A percentile compares a stretch with the other conserved stretches of the same genome.
Conservation (phyloP, 2,113 vertebrate species). For the Silurus meridionalis region DNA sequence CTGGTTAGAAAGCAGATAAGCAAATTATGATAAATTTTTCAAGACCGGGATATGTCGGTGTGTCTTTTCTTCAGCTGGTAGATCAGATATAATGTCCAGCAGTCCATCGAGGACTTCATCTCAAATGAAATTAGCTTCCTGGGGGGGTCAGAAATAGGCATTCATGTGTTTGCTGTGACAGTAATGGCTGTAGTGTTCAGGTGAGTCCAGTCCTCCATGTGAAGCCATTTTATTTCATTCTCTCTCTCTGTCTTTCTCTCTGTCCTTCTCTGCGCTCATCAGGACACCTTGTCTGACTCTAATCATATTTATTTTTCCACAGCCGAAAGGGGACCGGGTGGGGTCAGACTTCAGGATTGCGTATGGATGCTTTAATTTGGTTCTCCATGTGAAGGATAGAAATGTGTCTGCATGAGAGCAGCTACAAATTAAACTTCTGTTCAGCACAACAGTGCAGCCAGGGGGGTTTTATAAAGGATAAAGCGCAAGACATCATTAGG, state of each 20-base stretch:
- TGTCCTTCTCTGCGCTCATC: slow-evolving; percentile 51
- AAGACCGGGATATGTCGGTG: slow-evolving; percentile 24
- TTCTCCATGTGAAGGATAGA: slow-evolving; percentile 28
- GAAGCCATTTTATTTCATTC: slow-evolving; percentile 56
- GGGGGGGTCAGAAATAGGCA: slow-evolving; percentile 32
- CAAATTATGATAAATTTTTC: slow-evolving; percentile 14
- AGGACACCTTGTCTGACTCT: slow-evolving; percentile 33
- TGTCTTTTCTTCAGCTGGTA: slow-evolving; percentile 44
- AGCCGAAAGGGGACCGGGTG: slow-evolving; percentile 1
- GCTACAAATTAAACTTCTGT: slow-evolving; percentile 21
- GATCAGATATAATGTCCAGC: slow-evolving; percentile 50
- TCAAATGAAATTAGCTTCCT: slow-evolving; percentile 58
- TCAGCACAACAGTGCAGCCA: not conserved
- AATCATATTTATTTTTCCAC: slow-evolving; percentile 55
- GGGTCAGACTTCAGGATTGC: slow-evolving; percentile 26
- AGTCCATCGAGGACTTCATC: slow-evolving; percentile 57
- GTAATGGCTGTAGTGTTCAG: slow-evolving; percentile 44
- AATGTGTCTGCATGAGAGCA: slow-evolving; percentile 23
- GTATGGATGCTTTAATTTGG: slow-evolving; percentile 45
- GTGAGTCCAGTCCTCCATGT: slow-evolving; percentile 27
- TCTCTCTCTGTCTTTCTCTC: slow-evolving; percentile 27
- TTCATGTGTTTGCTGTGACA: slow-evolving; percentile 46
- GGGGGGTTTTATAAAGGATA: slow-evolving; percentile 23
- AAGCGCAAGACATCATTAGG: slow-evolving; percentile 47
- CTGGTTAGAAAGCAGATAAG: not conserved